phyloP scores from a whole-genome alignment of 1,140 invertebrate genomes.

The Megalonaias nervosa region DNA sequence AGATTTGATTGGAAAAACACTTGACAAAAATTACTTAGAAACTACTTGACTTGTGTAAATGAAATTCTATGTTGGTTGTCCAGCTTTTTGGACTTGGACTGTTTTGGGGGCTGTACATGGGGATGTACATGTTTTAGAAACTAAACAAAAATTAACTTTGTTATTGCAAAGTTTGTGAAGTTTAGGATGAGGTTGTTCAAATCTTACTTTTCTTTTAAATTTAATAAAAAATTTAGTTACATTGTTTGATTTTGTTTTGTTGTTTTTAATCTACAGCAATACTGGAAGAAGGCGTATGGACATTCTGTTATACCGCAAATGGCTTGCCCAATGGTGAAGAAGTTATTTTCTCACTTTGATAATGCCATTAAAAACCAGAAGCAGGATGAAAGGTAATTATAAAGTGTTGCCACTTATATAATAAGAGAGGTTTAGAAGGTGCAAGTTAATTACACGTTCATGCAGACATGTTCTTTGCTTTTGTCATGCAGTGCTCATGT shows the following conservation, averaged over 20 bases:
- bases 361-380: constrained; percentile 37
- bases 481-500: not conserved
- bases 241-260: not conserved
- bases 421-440: not conserved
- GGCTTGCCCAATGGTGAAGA: constrained; percentile 82
- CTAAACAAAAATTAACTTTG: too few relatives aligned
- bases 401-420: not conserved
- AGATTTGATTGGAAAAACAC: too few relatives aligned
- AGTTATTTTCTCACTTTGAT: constrained; percentile 81
- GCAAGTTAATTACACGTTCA: not conserved
- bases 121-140: too few relatives aligned
- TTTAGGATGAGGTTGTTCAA: too few relatives aligned
- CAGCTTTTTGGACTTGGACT: too few relatives aligned
- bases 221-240: too few relatives aligned
- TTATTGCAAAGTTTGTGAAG: too few relatives aligned
- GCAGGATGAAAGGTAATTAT: constrained; percentile 8
- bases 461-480: not conserved
- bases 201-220: too few relatives aligned
- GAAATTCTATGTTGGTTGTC: too few relatives aligned
- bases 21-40: too few relatives aligned
- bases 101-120: too few relatives aligned
- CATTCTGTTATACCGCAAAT: constrained; percentile 81
- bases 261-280: constrained; percentile 76
- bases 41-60: too few relatives aligned
- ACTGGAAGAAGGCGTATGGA: constrained; percentile 89